A percentile compares a stretch with the other conserved stretches of the same genome.
Evolutionary conservation across 2,797 vertebrate genomes (phyloP).

Genomic region (Neostethus bicornis): DNA sequence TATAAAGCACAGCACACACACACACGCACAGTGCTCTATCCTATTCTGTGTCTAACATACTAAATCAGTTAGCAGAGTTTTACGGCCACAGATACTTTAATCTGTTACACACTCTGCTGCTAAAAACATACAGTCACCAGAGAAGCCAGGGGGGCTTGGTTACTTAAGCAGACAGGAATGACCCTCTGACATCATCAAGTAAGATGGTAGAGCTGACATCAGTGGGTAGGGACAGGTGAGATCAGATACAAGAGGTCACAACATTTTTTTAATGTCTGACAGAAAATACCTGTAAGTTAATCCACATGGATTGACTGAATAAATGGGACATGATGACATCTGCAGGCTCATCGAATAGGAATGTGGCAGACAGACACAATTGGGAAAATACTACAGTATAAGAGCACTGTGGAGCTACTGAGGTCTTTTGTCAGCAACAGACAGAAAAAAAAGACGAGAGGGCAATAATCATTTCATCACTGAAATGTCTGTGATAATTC

Average conservation of each 20-base stretch:
- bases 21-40: slow-evolving; percentile 33
- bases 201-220: slow-evolving; percentile 53
- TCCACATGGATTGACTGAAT: slow-evolving; percentile 4
- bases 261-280: slow-evolving; percentile 38
- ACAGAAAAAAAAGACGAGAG: too few relatives aligned
- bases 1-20: slow-evolving; percentile 61
- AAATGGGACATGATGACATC: slow-evolving; percentile 24
- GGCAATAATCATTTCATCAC: too few relatives aligned
- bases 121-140: slow-evolving; percentile 45
- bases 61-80: slow-evolving; percentile 57
- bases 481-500: too few relatives aligned
- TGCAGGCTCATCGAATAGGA: neutral
- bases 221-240: slow-evolving; percentile 50
- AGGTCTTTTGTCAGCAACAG: too few relatives aligned
- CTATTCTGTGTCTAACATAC: slow-evolving; percentile 45
- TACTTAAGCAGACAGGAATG: slow-evolving; percentile 63
- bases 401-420: too few relatives aligned
- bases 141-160: slow-evolving; percentile 40
- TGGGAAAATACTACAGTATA: slow-evolving; percentile 1
- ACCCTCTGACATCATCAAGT: slow-evolving; percentile 67
- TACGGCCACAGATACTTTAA: slow-evolving; percentile 42
- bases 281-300: slow-evolving; percentile 21
- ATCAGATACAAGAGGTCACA: slow-evolving; percentile 47
- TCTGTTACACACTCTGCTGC: slow-evolving; percentile 34
- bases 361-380: neutral